Base-by-base conservation (phyloP, 2,888 invertebrate genomes). In the Drosophila hamatofila region DNA sequence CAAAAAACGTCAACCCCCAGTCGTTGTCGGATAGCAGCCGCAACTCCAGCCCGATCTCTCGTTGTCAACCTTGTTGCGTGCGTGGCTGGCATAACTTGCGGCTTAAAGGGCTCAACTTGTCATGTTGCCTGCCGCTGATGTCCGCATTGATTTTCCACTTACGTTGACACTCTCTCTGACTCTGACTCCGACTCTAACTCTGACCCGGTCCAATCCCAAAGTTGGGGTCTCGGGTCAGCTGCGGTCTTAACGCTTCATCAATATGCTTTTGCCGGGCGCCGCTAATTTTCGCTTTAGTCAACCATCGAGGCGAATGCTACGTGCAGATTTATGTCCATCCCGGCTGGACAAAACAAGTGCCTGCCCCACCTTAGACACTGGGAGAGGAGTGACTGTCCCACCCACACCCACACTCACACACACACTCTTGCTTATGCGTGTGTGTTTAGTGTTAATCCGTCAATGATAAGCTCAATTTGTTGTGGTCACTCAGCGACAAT, bases 31-130 rank as follows among this genome's bases (percentile, higher is more conserved):
- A 59, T 42, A 37, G 56, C 61, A 62, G 27, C 61, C 52, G 23
- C 56, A 58, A 35, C 52, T 37, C 23, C 52, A 1, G 52, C 35
- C 52, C 52, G 23, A 37, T 30, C 55, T 41, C 48, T 6, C 64
- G 14, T 51, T 42, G 46, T 37, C 66, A 44, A 48, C 16, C 57
- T 56, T 57, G 58, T 59, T 72, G 65, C 75, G 78, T 86, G 78
- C 88, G 86, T 88, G 88, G 86, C 81, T 85, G 81, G 86, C 86
- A 87, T 87, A 87, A 88, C 88, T 88, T 85, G 81, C 88, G 88
- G 90, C 90, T 91, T 91, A 90, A 91, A 88, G 88, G 90, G 88
- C 83, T 91, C 90, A 91, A 90, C 87, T 90, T 90, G 88, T 91
- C 91, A 91, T 86, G 90, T 88, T 76, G 81, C 80, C 90, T 80